These are phyloP conservation scores for Paedocypris micromegethes DNA, from an alignment of 2,797 vertebrate species.

Conservation along the genomic window DNA sequence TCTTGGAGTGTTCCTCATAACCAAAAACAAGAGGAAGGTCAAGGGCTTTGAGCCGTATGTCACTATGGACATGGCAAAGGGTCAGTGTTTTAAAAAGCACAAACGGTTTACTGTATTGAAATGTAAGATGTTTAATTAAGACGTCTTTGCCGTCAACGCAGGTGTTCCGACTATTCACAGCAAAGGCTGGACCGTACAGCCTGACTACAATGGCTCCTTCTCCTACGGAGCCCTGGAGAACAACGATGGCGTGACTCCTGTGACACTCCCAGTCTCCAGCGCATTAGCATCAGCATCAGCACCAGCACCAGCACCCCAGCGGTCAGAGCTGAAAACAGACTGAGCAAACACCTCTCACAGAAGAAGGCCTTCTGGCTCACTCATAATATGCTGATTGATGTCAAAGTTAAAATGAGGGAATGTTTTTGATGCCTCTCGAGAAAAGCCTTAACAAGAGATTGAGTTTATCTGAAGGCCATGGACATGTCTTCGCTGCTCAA, in stretches of 20 bases:
- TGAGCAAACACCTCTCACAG: slow-evolving; percentile 47
- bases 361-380: no score
- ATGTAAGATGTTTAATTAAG: no score
- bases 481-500: slow-evolving; percentile 4
- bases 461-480: background rate
- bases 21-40: slow-evolving; percentile 78
- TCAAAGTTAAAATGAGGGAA: no score
- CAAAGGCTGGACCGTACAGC: slow-evolving; percentile 77
- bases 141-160: slow-evolving; percentile 50
- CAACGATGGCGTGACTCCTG: slow-evolving; percentile 77
- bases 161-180: slow-evolving; percentile 87
- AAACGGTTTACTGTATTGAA: no score
- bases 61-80: slow-evolving; percentile 88
- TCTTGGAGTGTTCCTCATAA: slow-evolving; percentile 88
- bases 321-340: slow-evolving; percentile 75
- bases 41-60: slow-evolving; percentile 91
- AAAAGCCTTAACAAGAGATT: background rate
- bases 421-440: background rate
- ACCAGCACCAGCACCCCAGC: slow-evolving; percentile 6
- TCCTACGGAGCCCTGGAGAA: slow-evolving; percentile 90
- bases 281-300: no score
- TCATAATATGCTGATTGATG: no score
- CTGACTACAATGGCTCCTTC: slow-evolving; percentile 84
- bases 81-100: slow-evolving; percentile 56
- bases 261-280: slow-evolving; percentile 58